These are phyloP conservation scores for Daboia siamensis DNA, from an alignment of 2,113 vertebrate genomes.

Conservation along the genomic window DNA sequence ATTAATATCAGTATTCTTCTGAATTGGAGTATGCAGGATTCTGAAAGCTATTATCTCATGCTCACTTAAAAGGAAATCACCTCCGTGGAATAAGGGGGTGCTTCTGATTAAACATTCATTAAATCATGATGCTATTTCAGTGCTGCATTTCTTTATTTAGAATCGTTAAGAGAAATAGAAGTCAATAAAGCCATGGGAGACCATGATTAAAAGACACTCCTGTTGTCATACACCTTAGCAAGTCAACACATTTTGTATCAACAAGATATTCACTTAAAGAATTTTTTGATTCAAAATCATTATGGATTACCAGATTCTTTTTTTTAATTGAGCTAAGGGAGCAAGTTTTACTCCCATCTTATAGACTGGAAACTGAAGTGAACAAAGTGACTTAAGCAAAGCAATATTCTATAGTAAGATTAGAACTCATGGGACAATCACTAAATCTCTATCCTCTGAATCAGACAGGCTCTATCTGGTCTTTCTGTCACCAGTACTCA, in stretches of 20 bases:
- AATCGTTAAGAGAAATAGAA: background rate
- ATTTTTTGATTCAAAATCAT: background rate
- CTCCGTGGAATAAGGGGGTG: background rate
- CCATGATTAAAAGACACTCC: background rate
- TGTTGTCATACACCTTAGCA: background rate
- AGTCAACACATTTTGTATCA: constrained; percentile 8
- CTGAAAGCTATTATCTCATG: background rate
- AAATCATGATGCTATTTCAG: background rate
- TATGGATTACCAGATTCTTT: constrained; percentile 4
- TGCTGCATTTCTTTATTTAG: background rate
- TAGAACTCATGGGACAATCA: background rate
- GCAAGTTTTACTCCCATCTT: background rate
- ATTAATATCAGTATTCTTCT: background rate
- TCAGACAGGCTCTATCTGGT: no score
- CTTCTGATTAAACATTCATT: background rate
- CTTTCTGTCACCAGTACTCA: background rate
- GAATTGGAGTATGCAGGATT: background rate
- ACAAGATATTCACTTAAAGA: background rate
- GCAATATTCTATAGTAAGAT: background rate
- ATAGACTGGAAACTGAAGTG: background rate
- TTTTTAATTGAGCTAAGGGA: background rate
- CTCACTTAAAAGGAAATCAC: background rate
- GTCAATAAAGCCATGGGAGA: background rate
- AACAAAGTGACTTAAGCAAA: background rate
- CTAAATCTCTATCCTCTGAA: background rate